Evolutionary conservation across 2,113 vertebrate species (phyloP).

Genomic region (Cephalopholis sonnerati): DNA sequence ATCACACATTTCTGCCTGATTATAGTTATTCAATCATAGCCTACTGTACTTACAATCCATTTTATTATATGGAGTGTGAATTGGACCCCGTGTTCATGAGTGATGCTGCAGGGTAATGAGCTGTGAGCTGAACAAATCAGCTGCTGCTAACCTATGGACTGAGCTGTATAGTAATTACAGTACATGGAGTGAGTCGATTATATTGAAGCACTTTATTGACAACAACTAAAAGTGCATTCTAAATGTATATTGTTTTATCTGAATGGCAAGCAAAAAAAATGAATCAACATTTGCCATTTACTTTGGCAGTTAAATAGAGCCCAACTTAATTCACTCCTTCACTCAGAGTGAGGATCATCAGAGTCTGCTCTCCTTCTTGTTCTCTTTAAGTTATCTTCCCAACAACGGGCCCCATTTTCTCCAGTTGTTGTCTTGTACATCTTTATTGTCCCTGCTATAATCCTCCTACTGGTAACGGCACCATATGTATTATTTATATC

Average conservation of each 20-base stretch:
- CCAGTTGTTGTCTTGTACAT: constrained; percentile 2
- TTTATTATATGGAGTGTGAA: background rate
- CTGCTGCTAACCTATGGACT: constrained; percentile 15
- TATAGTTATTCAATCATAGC: constrained; percentile 48
- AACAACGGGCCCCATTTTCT: background rate
- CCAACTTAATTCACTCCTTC: background rate
- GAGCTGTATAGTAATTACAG: constrained; percentile 47
- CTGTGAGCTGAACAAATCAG: constrained; percentile 17
- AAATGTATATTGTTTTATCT: constrained; percentile 25
- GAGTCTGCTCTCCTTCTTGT: background rate
- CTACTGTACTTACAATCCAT: constrained; percentile 9
- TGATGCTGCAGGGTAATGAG: constrained; percentile 22
- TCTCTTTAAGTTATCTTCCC: background rate
- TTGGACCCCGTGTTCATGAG: background rate
- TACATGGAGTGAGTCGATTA: constrained; percentile 39
- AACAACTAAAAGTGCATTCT: constrained; percentile 17
- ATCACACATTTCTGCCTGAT: constrained; percentile 19
- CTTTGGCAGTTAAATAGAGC: background rate
- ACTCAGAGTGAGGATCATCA: background rate
- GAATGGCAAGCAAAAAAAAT: constrained; percentile 3
- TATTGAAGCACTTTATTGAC: constrained; percentile 53
- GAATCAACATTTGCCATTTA: background rate
- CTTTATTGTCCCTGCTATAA: constrained; percentile 2
- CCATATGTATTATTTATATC: constrained; percentile 2
- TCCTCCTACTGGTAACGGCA: background rate